Evolutionary conservation across 2,888 invertebrate species (phyloP), one percentile per base, ranked within the genome.

Genomic region (Teleiodes luculella): DNA sequence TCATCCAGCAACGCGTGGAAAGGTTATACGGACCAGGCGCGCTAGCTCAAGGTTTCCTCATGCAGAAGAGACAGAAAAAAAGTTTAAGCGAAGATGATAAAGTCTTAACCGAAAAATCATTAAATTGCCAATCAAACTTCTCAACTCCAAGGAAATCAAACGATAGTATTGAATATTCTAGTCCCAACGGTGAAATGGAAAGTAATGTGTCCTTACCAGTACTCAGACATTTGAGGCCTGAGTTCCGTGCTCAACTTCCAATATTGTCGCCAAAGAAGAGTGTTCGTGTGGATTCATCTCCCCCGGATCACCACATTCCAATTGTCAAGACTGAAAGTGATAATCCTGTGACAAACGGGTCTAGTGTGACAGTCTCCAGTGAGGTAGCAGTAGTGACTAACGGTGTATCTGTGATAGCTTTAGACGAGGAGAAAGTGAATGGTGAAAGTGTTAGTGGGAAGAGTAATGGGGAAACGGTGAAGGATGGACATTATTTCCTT

Each of bases 1-100:
- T 97, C 70, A 96, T 97, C 41, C 95, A 97, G 72, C 96, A 97
- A 72, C 92, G 96, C 43, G 96, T 97, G 0, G 97, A 97, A 70
- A 91, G 97, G 51, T 84, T 97, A 1, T 97, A 97, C 74, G 97
- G 97, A 0, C 96, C 96, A 0, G 95, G 96, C 3, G 96, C 96
- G 1, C 77, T 96, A 31, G 96, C 96, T 1, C 96, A 96, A 76
- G 95, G 95, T 0, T 96, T 96, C 76, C 95, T 96, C 76, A 93
- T 93, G 62, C 92, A 92, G 64, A 92, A 92, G 68, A 79, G 92
- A 6, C 88, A 89, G 59, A 91, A 91, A 16, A 86, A 86, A 49
- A 86, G 85, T 20, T 74, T 81, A 53, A 85, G 86, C 16, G 86
- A 86, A 0, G 87, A 86, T 0, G 83, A 86, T 0, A 87, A 83